Base-by-base conservation (phyloP, 2,888 invertebrate species). In the Eilema depressum region DNA sequence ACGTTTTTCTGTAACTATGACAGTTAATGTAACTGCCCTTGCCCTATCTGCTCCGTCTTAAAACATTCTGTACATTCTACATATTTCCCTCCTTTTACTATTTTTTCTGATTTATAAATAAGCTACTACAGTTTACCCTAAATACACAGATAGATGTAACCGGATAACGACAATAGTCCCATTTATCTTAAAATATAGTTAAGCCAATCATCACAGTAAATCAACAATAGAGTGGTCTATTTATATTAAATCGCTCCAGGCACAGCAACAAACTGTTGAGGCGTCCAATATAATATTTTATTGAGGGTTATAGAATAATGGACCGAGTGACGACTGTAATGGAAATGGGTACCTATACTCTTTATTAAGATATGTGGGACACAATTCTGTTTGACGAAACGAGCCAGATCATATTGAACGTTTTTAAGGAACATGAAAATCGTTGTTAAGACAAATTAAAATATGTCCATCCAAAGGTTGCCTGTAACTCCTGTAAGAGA, bases 261-360 rank as follows among this genome's bases (percentile, higher is more conserved):
- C 28, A 28, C 63, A 11, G 14, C 17, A 28, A 23, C 17, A 59
- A 26, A 47, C n/a, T 33, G 62, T 37, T 47, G 63, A 63, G 20
- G 26, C n/a, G n/a, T 28, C 20, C 47, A 64, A 53, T 53, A 20
- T n/a, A 65, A 65, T n/a, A n/a, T 14, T 65, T 56, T 56, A 65
- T 65, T 65, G 30, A n/a, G 30, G 11, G 56, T 56, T n/a, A 64
- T n/a, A 25, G 41, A n/a, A 26, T 47, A 64, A 64, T 63, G 12
- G 28, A 28, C 20, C 28, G 47, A 53, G 47, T 64, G 47, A 64
- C 5, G 41, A 63, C 37, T 14, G 37, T 25, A 1, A 41, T 63
- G 17, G 25, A 41, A 63, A 41, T 63, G 25, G 63, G 26, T 47
- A 65, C n/a, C 10, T 53, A 60, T 10, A 17, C 26, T 23, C 28